A percentile compares a stretch with the other conserved stretches of the same genome.
These are phyloP conservation scores for Eristalinus aeneus DNA, from an alignment of 2,888 invertebrate genomes.

Conservation along the genomic window DNA sequence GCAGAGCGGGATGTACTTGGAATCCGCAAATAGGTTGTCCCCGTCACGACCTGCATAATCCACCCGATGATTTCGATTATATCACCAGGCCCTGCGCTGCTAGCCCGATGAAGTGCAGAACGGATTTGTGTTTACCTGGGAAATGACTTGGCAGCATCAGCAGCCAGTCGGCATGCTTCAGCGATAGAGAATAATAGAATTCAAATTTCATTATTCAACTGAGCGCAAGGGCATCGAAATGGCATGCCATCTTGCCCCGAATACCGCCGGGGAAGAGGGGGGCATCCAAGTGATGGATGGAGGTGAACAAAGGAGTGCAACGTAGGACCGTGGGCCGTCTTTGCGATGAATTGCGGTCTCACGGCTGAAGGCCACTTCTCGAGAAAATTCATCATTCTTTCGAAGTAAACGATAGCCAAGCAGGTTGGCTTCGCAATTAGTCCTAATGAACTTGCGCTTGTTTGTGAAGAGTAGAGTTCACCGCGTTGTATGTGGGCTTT, in stretches of 20 bases:
- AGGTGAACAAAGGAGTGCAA: neutral
- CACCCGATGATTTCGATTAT: neutral
- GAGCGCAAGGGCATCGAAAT: neutral
- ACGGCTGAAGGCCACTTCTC: neutral
- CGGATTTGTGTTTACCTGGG: neutral
- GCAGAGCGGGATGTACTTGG: neutral
- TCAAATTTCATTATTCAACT: neutral
- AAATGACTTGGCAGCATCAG: neutral
- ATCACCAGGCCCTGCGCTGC: neutral
- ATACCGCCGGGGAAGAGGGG: neutral
- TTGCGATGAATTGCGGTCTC: neutral
- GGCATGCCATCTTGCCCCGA: neutral
- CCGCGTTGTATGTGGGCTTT: too few relatives aligned
- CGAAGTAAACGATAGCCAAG: neutral
- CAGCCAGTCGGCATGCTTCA: neutral
- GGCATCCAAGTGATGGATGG: neutral
- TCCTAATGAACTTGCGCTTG: neutral
- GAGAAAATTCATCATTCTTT: neutral
- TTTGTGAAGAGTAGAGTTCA: too few relatives aligned
- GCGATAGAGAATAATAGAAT: neutral
- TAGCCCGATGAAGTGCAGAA: neutral
- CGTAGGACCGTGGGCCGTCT: neutral
- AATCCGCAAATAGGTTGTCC: neutral
- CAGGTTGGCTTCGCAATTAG: neutral
- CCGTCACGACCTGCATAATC: neutral